phyloP scores from a whole-genome alignment of 2,888 invertebrate species.

The Dryocosmus kuriphilus region DNA sequence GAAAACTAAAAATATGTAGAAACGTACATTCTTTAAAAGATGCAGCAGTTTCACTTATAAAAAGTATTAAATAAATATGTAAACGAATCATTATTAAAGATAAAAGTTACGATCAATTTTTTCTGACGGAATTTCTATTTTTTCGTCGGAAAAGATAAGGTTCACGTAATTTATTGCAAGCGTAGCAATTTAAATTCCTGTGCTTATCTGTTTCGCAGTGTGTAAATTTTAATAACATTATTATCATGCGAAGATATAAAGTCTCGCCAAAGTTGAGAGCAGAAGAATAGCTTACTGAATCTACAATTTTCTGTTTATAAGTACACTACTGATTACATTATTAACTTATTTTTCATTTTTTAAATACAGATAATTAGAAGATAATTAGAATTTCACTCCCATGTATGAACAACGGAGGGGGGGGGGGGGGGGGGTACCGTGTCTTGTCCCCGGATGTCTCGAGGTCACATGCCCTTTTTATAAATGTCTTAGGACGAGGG shows the following conservation, averaged over 20 bases:
- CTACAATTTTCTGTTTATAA: too few relatives aligned
- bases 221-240: conserved; percentile 20
- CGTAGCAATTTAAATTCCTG: conserved; percentile 23
- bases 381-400: too few relatives aligned
- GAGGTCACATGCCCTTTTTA: too few relatives aligned
- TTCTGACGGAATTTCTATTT: background rate
- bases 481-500: too few relatives aligned
- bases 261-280: background rate
- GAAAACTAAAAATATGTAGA: too few relatives aligned
- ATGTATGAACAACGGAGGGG: too few relatives aligned
- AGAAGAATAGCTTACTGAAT: background rate
- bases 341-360: background rate
- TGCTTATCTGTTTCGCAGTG: conserved; percentile 21
- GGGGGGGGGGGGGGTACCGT: too few relatives aligned
- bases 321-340: background rate
- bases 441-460: too few relatives aligned
- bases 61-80: background rate
- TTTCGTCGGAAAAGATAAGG: background rate
- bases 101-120: background rate
- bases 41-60: background rate
- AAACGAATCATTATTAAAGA: too few relatives aligned
- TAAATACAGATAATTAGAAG: background rate
- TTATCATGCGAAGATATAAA: background rate
- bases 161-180: background rate
- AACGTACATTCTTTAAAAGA: background rate